phyloP scores from a whole-genome alignment of 2,888 invertebrate genomes.

The Hydropsyche betteni region DNA sequence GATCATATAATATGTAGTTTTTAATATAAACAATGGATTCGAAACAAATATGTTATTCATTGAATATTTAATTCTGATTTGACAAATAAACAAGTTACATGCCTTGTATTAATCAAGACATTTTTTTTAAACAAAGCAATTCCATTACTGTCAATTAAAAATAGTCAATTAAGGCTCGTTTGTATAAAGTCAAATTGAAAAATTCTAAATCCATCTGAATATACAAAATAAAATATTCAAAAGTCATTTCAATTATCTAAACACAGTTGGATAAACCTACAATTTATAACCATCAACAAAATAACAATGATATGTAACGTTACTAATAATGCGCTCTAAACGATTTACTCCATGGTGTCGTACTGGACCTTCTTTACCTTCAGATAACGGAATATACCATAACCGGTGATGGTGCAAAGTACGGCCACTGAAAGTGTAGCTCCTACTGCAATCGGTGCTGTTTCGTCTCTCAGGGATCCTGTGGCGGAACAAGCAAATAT shows the following conservation, averaged over 20 bases:
- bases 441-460: slow-evolving; percentile 85
- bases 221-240: background rate
- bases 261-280: background rate
- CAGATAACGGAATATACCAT: slow-evolving; percentile 85
- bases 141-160: slow-evolving; percentile 7
- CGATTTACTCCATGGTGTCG: slow-evolving; percentile 84
- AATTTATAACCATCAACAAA: slow-evolving; percentile 14
- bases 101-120: slow-evolving; percentile 8
- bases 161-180: background rate
- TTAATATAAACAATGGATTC: background rate
- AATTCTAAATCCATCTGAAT: background rate
- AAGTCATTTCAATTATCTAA: background rate
- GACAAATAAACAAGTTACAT: background rate
- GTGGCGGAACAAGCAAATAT: slow-evolving; percentile 73
- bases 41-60: too few relatives aligned
- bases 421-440: slow-evolving; percentile 85
- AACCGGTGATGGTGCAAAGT: slow-evolving; percentile 82
- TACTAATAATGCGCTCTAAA: slow-evolving; percentile 7
- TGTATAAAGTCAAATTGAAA: background rate
- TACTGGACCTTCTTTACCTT: slow-evolving; percentile 92
- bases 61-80: too few relatives aligned
- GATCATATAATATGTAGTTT: slow-evolving; percentile 2
- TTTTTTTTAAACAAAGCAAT: background rate
- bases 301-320: slow-evolving; percentile 27
- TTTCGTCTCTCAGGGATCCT: slow-evolving; percentile 75